Evolutionary conservation across 53 echinoderm and acorn worm genomes (phyloP).

Genomic region (Henricia sp.): DNA sequence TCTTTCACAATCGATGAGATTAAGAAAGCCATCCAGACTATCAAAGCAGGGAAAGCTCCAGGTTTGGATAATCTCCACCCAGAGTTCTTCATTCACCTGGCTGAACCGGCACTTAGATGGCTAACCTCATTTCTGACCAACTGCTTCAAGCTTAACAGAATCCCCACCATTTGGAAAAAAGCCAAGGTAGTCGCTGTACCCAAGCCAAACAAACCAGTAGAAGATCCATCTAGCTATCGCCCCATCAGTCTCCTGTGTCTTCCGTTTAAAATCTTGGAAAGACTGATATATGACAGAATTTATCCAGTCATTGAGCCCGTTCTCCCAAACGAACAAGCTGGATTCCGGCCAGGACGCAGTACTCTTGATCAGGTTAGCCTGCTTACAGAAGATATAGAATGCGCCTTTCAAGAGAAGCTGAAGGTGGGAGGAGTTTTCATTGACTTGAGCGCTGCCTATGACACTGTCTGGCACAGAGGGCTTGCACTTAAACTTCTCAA

Average conservation of each 20-base stretch:
- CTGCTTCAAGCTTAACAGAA: background rate
- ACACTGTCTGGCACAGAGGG: slow-evolving; percentile 8
- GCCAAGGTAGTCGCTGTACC: slow-evolving; percentile 3
- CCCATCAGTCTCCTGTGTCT: background rate
- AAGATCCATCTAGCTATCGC: slow-evolving; percentile 2
- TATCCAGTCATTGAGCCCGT: background rate
- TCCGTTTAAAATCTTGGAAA: slow-evolving; percentile 7
- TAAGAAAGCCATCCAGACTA: background rate
- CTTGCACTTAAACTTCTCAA: no score
- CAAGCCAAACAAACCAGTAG: background rate
- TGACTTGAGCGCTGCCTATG: background rate
- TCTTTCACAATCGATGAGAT: slow-evolving; percentile 17
- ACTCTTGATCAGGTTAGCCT: background rate
- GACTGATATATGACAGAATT: background rate
- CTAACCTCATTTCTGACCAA: slow-evolving; percentile 4
- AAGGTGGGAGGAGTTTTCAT: background rate
- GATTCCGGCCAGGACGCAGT: slow-evolving; percentile 1
- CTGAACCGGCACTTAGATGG: background rate
- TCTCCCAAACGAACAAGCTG: background rate
- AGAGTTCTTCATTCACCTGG: slow-evolving; percentile 35
- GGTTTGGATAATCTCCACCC: slow-evolving; percentile 44
- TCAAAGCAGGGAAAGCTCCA: slow-evolving; percentile 47
- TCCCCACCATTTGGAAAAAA: slow-evolving; percentile 4
- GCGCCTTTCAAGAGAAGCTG: background rate
- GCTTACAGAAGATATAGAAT: background rate